Evolutionary conservation across 2,113 vertebrate genomes (phyloP).

Genomic region (Acrocephalus kingi): DNA sequence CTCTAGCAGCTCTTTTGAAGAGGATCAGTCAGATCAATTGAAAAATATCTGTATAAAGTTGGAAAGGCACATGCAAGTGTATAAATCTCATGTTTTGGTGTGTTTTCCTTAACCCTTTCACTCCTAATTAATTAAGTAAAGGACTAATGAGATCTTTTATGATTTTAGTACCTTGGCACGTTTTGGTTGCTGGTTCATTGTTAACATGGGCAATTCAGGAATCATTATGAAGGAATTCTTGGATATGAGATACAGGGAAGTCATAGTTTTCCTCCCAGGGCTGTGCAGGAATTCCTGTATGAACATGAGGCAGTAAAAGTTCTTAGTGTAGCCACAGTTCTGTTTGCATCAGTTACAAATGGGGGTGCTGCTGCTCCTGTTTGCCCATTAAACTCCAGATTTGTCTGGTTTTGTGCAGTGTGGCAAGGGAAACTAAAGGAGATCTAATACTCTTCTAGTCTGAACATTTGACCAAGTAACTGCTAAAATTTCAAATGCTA

Average conservation of each 20-base stretch:
- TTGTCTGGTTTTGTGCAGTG: not conserved
- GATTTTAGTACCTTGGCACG: not conserved
- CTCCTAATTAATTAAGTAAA: not conserved
- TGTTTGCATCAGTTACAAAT: not conserved
- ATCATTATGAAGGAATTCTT: not conserved
- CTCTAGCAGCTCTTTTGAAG: constrained; percentile 4
- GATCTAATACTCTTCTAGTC: not conserved
- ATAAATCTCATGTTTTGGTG: not conserved
- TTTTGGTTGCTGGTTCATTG: not conserved
- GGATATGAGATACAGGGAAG: not conserved
- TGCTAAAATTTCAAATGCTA: not conserved
- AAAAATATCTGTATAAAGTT: not conserved
- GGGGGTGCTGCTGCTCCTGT: not conserved
- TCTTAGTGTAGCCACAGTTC: not conserved
- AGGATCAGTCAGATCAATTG: not conserved
- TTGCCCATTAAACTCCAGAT: not conserved
- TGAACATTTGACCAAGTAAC: not conserved
- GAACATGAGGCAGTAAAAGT: accelerated
- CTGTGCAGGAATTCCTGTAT: not conserved
- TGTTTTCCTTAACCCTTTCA: not conserved
- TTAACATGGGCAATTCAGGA: accelerated
- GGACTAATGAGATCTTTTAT: not conserved
- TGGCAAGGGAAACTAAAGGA: not conserved
- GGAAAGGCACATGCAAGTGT: not conserved
- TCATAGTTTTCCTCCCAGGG: not conserved